Evolutionary conservation across 92 coral and sea anemone genomes (phyloP).

Genomic region (Porites rus): DNA sequence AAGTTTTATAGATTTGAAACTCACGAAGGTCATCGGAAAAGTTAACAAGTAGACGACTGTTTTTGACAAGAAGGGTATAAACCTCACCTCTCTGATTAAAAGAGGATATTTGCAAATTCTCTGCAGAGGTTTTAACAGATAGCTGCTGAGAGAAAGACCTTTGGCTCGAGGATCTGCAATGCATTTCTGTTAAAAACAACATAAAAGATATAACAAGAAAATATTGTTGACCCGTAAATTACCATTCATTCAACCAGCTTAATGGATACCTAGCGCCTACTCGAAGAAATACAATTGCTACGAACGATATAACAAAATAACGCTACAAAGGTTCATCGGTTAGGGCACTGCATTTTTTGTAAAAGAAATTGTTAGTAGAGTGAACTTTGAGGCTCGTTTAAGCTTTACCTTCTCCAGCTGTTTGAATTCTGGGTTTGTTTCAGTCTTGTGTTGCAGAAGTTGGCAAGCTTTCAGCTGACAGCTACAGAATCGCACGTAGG

Average conservation of each 20-base stretch:
- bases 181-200: conserved; percentile 73
- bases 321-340: too few relatives aligned
- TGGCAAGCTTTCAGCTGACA: conserved; percentile 95
- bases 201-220: neutral
- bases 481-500: conserved; percentile 97
- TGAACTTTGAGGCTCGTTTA: neutral
- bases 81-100: conserved; percentile 84
- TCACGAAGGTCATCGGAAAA: too few relatives aligned
- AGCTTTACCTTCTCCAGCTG: conserved; percentile 91
- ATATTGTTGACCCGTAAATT: neutral
- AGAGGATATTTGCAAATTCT: conserved; percentile 95
- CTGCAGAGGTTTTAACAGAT: conserved; percentile 92
- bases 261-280: too few relatives aligned
- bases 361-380: too few relatives aligned
- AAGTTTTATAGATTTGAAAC: too few relatives aligned
- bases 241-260: neutral
- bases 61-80: neutral
- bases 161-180: conserved; percentile 85
- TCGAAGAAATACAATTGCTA: too few relatives aligned
- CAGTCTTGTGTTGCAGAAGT: conserved; percentile 85
- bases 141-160: conserved; percentile 95
- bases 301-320: too few relatives aligned
- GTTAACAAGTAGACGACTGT: too few relatives aligned
- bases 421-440: conserved; percentile 89
- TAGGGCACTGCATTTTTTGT: too few relatives aligned